Percentiles rank a stretch among this genome's conserved stretches.
Conservation (phyloP, 2,797 vertebrate genomes). For the Sarcophilus harrisii region DNA sequence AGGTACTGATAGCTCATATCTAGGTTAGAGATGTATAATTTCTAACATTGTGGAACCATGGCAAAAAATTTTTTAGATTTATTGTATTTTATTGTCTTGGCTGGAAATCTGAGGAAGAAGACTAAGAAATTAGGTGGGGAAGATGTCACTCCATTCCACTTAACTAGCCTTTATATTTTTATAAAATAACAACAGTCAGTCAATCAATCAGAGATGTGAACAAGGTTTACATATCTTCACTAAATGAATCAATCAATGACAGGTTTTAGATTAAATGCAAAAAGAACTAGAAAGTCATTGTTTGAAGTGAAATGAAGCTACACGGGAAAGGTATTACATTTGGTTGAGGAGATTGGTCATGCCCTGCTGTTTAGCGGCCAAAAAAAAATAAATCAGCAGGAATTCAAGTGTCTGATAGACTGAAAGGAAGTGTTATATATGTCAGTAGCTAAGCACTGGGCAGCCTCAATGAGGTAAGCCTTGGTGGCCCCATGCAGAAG, state of each 20-base stretch:
- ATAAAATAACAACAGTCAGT: background rate
- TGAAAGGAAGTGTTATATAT: background rate
- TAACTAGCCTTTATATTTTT: background rate
- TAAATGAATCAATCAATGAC: background rate
- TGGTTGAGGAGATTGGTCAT: background rate
- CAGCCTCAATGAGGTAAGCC: background rate
- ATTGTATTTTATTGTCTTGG: background rate
- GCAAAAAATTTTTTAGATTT: background rate
- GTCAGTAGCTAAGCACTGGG: background rate
- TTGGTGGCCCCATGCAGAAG: background rate
- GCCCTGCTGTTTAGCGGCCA: background rate
- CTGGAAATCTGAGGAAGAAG: background rate
- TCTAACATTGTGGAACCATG: background rate
- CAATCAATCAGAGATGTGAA: background rate
- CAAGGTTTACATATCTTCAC: background rate
- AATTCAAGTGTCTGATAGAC: background rate
- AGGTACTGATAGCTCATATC: background rate
- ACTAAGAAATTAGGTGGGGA: background rate
- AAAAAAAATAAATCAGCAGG: background rate
- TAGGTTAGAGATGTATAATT: background rate
- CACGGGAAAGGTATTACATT: background rate
- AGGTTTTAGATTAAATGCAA: background rate
- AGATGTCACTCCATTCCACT: background rate
- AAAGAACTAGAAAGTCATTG: background rate
- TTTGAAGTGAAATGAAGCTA: background rate